These are phyloP conservation scores for Platycheirus albimanus DNA, from an alignment of 2,888 invertebrate genomes.

Conservation along the genomic window DNA sequence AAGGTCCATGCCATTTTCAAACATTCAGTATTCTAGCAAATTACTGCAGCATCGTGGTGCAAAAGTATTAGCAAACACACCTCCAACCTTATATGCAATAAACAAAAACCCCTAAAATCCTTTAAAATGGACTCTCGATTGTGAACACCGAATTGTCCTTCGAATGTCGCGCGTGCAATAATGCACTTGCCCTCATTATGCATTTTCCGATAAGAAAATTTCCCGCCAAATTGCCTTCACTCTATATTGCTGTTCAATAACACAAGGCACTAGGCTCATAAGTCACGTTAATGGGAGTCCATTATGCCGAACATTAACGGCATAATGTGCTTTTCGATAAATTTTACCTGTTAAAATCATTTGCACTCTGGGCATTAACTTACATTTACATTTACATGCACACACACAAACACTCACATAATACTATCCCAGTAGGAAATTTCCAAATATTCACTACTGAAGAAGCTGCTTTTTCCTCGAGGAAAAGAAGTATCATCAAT, in stretches of 20 bases:
- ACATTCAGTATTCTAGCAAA: too few relatives aligned
- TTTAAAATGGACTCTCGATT: too few relatives aligned
- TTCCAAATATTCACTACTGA: too few relatives aligned
- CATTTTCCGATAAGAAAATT: slow-evolving; percentile 65
- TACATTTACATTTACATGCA: slow-evolving; percentile 22
- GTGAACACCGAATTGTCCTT: slow-evolving; percentile 20
- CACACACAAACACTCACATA: too few relatives aligned
- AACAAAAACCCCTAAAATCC: too few relatives aligned
- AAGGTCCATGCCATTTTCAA: too few relatives aligned
- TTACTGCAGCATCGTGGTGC: too few relatives aligned
- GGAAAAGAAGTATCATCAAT: too few relatives aligned
- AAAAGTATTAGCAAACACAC: too few relatives aligned
- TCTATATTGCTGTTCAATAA: slow-evolving; percentile 22
- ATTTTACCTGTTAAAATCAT: slow-evolving; percentile 73
- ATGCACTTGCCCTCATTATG: slow-evolving; percentile 65
- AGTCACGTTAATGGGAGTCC: slow-evolving; percentile 73
- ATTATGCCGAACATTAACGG: slow-evolving; percentile 70
- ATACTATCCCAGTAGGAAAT: too few relatives aligned
- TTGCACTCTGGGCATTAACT: slow-evolving; percentile 52
- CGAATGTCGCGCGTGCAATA: slow-evolving; percentile 24
- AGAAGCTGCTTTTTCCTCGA: too few relatives aligned
- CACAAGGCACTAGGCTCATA: slow-evolving; percentile 50
- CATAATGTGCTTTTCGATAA: slow-evolving; percentile 71
- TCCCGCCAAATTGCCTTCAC: slow-evolving; percentile 44
- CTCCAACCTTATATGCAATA: too few relatives aligned